Conservation (phyloP, 2,888 invertebrate genomes). For the Trimorus sp. region DNA sequence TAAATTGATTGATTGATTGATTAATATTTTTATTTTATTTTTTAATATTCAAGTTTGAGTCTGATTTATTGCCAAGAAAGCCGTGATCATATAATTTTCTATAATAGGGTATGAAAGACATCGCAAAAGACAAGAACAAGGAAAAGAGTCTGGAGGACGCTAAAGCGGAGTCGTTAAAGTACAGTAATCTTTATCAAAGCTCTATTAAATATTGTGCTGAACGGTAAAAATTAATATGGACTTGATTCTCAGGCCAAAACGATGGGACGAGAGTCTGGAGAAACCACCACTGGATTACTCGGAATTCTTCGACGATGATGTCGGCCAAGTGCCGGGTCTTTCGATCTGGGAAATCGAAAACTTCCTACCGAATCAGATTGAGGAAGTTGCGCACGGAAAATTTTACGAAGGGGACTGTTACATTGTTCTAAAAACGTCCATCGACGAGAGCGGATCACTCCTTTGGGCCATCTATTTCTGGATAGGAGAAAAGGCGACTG, state of each 20-base stretch:
- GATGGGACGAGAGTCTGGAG: slow-evolving; percentile 97
- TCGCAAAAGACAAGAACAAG: slow-evolving; percentile 91
- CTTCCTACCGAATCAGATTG: slow-evolving; percentile 97
- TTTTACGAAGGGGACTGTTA: slow-evolving; percentile 99
- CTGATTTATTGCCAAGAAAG: no score
- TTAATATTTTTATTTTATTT: neutral
- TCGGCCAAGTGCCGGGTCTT: slow-evolving; percentile 95
- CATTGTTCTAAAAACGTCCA: slow-evolving; percentile 94
- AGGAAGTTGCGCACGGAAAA: slow-evolving; percentile 96
- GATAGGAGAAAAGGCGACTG: slow-evolving; percentile 98
- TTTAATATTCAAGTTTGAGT: neutral
- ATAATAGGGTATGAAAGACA: slow-evolving; percentile 90
- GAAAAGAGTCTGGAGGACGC: slow-evolving; percentile 86
- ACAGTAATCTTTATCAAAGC: no score
- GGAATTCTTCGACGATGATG: slow-evolving; percentile 97
- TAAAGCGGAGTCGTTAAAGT: slow-evolving; percentile 88
- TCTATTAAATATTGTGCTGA: no score
- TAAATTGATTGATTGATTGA: neutral
- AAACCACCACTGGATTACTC: slow-evolving; percentile 98
- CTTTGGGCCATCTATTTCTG: slow-evolving; percentile 99
- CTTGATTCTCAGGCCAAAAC: slow-evolving; percentile 87
- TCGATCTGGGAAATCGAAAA: slow-evolving; percentile 99
- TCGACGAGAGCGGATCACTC: slow-evolving; percentile 92
- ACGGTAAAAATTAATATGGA: no score
- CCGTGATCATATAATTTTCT: slow-evolving; percentile 7